Evolutionary conservation across 53 echinoderm and acorn worm genomes (phyloP), one percentile per base, ranked within the genome.

Genomic region (Echinarachnius parma): DNA sequence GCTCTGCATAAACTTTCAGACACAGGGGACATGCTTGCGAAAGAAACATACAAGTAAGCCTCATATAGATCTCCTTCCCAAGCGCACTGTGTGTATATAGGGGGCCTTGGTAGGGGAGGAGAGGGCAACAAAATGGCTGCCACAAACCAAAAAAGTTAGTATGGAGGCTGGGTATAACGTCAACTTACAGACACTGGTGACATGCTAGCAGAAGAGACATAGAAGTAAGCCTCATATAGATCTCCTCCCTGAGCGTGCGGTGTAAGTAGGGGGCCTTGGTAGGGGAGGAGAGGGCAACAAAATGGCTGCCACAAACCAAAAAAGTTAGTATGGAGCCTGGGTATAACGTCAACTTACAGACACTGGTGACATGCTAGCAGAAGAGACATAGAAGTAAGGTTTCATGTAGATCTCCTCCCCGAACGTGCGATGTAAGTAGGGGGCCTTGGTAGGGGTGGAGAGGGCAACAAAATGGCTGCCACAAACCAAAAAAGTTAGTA

Each of bases 381-480:
- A 33, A 48, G 77, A 48, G 21, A 77, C 66, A 52, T 76, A 83
- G n/a, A 77, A 58, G 57, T 67, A 83, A 1, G 83, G 92, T 8
- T 88, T 91, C 88, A 98, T 92, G 56, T 80, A 98, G n/a, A 98
- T 35, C 34, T 92, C 83, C 60, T 98, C 98, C 14, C 80, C 98
- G 0, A 88, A 68, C 25, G 59, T 39, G 20, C 98, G 88, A 49
- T 98, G 98, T n/a, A 77, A 25, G 21, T 60, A 64, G 19, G 92
- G 77, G 9, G 85, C 88, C 52, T 85, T 80, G 28, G 62, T 31
- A 3, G 86, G 59, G 3, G 88, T 33, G 3, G 85, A 60, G 20
- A 98, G 58, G 39, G 90, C 62, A 13, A 98, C 80, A 22, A 50
- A 53, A 46, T 88, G 91, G 20, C 80, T 85, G 15, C 98, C 98